A percentile compares a stretch with the other conserved stretches of the same genome.
Conservation (phyloP, 2,797 vertebrate species). For the Leptodactylus fallax region DNA sequence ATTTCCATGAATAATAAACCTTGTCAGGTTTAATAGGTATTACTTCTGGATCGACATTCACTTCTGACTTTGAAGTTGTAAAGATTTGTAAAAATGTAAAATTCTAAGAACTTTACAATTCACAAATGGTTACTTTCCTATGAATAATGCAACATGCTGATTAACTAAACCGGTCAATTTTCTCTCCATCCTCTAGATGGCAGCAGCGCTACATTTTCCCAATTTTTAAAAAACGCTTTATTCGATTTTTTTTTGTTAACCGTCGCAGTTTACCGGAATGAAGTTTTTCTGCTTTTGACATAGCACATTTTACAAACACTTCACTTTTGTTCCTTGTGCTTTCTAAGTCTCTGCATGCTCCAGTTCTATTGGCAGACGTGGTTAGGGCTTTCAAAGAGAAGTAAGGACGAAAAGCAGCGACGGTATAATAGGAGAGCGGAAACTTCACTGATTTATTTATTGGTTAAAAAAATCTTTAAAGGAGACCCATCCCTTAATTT, state of each 20-base stretch:
- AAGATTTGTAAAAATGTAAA: neutral
- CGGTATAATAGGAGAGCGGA: neutral
- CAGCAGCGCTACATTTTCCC: constrained; percentile 32
- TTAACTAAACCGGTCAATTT: neutral
- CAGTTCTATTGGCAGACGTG: constrained; percentile 27
- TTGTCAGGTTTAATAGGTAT: neutral
- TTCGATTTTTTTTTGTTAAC: neutral
- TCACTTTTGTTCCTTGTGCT: constrained; percentile 51
- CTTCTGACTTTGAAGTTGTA: neutral
- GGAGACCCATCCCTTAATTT: neutral
- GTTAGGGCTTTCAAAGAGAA: constrained; percentile 33
- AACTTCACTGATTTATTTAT: neutral
- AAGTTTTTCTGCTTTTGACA: constrained; percentile 50
- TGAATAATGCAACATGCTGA: neutral
- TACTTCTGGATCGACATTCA: neutral
- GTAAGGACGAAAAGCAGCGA: constrained; percentile 1
- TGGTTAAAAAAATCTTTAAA: neutral
- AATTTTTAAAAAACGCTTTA: neutral
- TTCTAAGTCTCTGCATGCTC: constrained; percentile 46
- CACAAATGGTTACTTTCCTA: neutral
- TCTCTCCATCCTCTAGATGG: constrained; percentile 19
- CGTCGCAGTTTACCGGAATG: constrained; percentile 43
- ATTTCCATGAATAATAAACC: neutral
- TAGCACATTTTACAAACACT: constrained; percentile 48
- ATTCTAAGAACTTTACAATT: neutral